Conservation (phyloP, 2,113 vertebrate species). For the Bombycilla garrulus region DNA sequence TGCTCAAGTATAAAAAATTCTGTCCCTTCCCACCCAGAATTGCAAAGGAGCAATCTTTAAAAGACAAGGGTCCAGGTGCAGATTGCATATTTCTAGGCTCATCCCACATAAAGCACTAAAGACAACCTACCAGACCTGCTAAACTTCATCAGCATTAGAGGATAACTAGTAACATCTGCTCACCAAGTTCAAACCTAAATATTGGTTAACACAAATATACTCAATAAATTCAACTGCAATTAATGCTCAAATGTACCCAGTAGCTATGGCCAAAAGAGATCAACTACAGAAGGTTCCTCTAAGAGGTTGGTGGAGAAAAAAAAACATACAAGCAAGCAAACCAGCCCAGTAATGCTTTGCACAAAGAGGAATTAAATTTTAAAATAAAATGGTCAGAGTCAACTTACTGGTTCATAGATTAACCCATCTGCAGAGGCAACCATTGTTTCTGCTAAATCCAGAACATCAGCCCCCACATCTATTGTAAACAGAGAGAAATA, state of each 20-base stretch:
- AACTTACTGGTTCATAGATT: constrained; percentile 92
- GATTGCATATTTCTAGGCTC: neutral
- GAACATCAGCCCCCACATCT: constrained; percentile 96
- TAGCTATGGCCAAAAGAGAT: neutral
- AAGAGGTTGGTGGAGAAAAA: neutral
- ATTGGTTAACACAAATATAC: neutral
- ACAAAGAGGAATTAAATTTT: neutral
- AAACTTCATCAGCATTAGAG: neutral
- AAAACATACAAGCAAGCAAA: neutral
- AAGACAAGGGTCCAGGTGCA: neutral
- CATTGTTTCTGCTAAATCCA: constrained; percentile 97
- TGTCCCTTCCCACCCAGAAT: neutral
- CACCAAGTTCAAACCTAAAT: neutral
- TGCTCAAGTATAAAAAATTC: neutral
- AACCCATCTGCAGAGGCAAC: constrained; percentile 90
- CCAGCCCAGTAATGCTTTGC: accelerated
- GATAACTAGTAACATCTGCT: neutral
- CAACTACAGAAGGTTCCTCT: neutral
- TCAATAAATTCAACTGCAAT: neutral
- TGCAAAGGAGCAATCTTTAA: neutral
- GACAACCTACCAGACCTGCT: neutral
- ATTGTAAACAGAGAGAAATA: constrained; percentile 4
- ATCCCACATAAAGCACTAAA: neutral
- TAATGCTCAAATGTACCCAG: neutral
- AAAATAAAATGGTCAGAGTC: neutral